These are phyloP conservation scores for Pollenia griseotomentosa DNA, from an alignment of 2,888 invertebrate genomes.

Conservation along the genomic window DNA sequence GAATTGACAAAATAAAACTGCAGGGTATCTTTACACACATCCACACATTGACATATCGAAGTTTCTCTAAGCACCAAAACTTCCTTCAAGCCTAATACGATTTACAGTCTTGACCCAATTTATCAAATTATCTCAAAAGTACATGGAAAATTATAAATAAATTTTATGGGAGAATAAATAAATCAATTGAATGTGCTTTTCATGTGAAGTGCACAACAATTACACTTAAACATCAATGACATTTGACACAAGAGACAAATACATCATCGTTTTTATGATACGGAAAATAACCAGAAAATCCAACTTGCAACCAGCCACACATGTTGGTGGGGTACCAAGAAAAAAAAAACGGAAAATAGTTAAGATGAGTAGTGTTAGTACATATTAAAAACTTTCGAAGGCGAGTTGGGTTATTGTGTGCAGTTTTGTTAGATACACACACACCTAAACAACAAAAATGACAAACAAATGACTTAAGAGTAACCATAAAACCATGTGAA, in stretches of 20 bases:
- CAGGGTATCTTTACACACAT: neutral
- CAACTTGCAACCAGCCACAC: constrained; percentile 15
- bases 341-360: neutral
- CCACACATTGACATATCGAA: neutral
- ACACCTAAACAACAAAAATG: neutral
- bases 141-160: constrained; percentile 24
- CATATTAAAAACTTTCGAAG: neutral
- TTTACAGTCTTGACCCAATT: neutral
- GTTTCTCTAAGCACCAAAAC: neutral
- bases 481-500: constrained; percentile 31
- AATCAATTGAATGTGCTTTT: constrained; percentile 56
- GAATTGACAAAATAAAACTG: no score
- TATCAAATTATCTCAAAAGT: constrained; percentile 16
- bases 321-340: constrained; percentile 13
- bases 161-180: constrained; percentile 5
- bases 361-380: neutral
- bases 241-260: constrained; percentile 71
- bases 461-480: neutral
- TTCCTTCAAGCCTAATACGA: neutral
- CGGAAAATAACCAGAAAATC: constrained; percentile 46
- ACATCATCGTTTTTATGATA: constrained; percentile 57
- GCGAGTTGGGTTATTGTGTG: constrained; percentile 5
- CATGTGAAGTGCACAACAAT: constrained; percentile 55
- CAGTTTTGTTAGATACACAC: neutral
- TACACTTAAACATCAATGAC: constrained; percentile 67